Evolutionary conservation across 2,888 invertebrate genomes (phyloP), one percentile per base, ranked within the genome.

Genomic region (Malacosoma neustria): DNA sequence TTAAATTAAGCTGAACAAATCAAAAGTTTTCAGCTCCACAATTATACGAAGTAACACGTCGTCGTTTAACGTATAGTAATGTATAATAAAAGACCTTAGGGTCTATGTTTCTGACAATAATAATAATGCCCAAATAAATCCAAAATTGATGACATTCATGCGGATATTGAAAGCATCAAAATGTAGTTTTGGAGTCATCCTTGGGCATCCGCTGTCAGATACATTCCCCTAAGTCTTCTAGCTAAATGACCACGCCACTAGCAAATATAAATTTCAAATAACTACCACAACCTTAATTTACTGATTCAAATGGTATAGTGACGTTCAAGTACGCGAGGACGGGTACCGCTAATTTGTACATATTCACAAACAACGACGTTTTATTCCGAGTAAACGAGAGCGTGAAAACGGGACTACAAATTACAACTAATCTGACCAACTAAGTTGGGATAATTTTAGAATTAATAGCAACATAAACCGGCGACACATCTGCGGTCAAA

Each of bases 1-100:
- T 79, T 77, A 79, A 85, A 86, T 85, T 84, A 85, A 85, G 84
- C 85, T 73, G 48, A 85, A 85, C 85, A 81, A 75, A 79, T 77
- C 75, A 70, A 58, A 69, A 42, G 49, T 60, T 49, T 22, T 22
- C 22, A 22, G 9, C 22, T 9, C 22, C 54, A 61, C 42, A 53
- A 41, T 48, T 45, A 40, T 46, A 57, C 45, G 59, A 50, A 58
- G 64, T 51, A 55, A 61, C 33, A 38, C 49, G 48, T 51, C 45
- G 49, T 42, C 57, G 60, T 54, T 50, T 61, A 55, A 56, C 35
- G 41, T 47, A 49, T 39, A 37, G 34, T 52, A 45, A 50, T 46
- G 43, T 44, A 22, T 49, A 48, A 36, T 47, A 41, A 45, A 46
- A 50, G 46, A n/a, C n/a, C n/a, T n/a, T n/a, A n/a, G n/a, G n/a